A percentile compares a stretch with the other conserved stretches of the same genome.
Conservation (phyloP, 2,113 vertebrate genomes). For the Paradisaea rubra region DNA sequence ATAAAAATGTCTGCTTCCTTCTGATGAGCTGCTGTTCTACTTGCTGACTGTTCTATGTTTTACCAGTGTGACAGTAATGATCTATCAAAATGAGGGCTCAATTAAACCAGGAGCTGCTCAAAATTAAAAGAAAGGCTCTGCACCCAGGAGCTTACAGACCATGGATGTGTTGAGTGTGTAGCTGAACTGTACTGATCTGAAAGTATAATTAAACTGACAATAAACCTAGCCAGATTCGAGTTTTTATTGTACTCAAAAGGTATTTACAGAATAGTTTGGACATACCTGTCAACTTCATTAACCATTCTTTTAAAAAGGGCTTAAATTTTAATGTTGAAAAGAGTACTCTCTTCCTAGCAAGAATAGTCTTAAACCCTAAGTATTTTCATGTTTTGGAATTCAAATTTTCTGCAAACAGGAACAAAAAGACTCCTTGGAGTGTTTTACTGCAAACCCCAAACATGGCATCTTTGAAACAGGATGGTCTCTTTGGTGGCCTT, state of each 20-base stretch:
- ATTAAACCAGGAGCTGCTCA: neutral
- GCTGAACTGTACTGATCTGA: neutral
- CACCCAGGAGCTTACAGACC: neutral
- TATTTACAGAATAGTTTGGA: neutral
- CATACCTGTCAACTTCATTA: neutral
- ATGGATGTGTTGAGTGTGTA: neutral
- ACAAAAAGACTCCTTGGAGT: neutral
- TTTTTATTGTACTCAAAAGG: neutral
- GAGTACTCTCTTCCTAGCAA: neutral
- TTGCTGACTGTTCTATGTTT: neutral
- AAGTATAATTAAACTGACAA: conserved; percentile 31
- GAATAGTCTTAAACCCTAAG: neutral
- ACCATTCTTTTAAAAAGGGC: neutral
- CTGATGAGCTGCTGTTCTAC: neutral
- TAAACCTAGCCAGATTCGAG: neutral
- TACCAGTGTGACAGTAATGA: neutral
- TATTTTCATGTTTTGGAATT: neutral
- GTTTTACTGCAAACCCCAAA: neutral
- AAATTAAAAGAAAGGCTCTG: neutral
- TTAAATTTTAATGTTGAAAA: neutral
- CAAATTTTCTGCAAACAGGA: neutral
- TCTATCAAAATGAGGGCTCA: neutral
- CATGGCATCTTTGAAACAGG: neutral
- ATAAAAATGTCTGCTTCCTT: neutral
- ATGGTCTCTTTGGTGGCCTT: neutral